A percentile compares a stretch with the other conserved stretches of the same genome.
phyloP scores from a whole-genome alignment of 2,888 invertebrate genomes.

The Chymomyza caudatula region DNA sequence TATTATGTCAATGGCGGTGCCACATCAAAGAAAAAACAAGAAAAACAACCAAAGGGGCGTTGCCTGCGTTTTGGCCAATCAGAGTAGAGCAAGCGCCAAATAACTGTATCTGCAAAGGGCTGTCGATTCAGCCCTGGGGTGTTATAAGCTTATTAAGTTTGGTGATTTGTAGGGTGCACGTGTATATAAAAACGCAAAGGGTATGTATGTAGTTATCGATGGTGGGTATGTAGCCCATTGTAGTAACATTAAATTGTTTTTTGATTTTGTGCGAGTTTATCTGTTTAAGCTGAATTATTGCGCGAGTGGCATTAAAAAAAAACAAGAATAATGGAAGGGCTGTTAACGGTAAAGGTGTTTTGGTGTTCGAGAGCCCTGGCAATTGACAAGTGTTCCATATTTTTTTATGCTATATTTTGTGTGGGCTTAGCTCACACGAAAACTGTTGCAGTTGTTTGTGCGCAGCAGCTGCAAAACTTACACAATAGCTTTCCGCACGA shows the following conservation, averaged over 20 bases:
- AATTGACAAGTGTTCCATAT: conserved; percentile 39
- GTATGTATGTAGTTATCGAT: not conserved
- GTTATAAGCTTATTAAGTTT: conserved; percentile 63
- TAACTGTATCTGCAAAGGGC: conserved; percentile 41
- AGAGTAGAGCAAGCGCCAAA: conserved; percentile 25
- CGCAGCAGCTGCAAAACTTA: conserved; percentile 50
- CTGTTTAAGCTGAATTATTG: conserved; percentile 71
- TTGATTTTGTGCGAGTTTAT: conserved; percentile 58
- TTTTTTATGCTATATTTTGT: not conserved
- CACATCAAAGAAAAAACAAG: conserved; percentile 33
- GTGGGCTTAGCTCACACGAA: not conserved
- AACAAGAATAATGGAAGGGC: conserved; percentile 21
- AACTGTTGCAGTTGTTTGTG: too few relatives aligned
- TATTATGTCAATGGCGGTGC: conserved; percentile 56
- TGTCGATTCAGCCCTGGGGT: conserved; percentile 41
- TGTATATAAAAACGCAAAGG: not conserved
- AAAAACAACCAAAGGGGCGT: conserved; percentile 49
- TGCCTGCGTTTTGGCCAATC: conserved; percentile 39
- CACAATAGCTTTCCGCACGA: conserved; percentile 2
- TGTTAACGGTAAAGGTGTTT: conserved; percentile 24
- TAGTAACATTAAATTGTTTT: conserved; percentile 51
- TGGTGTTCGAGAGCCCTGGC: conserved; percentile 1
- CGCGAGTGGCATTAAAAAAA: conserved; percentile 33
- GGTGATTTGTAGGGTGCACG: conserved; percentile 13
- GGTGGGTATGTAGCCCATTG: not conserved